Percentiles rank a stretch among this genome's conserved stretches.
phyloP scores from a whole-genome alignment of 2,888 invertebrate genomes.

The Lycia hirtaria region DNA sequence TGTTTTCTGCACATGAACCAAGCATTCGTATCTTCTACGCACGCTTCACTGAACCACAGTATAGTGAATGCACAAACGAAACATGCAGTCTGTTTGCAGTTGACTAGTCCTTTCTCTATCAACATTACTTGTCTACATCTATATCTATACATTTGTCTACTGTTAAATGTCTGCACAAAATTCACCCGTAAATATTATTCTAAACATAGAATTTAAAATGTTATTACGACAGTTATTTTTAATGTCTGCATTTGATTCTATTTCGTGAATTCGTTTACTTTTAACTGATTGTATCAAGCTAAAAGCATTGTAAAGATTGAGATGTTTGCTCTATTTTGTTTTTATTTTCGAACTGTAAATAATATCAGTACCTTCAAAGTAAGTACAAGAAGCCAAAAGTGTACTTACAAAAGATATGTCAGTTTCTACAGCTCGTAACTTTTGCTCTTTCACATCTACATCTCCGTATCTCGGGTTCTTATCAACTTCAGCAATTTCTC shows the following conservation, averaged over 20 bases:
- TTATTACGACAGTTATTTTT: slow-evolving; percentile 31
- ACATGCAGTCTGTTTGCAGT: slow-evolving; percentile 36
- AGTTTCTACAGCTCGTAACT: slow-evolving; percentile 3
- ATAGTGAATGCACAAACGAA: slow-evolving; percentile 33
- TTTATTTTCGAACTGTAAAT: slow-evolving; percentile 4
- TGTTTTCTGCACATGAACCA: slow-evolving; percentile 30
- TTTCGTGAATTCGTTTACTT: slow-evolving; percentile 29
- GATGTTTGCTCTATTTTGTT: slow-evolving; percentile 3
- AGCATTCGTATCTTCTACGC: slow-evolving; percentile 39
- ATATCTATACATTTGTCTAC: slow-evolving; percentile 36
- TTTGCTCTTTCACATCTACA: slow-evolving; percentile 23
- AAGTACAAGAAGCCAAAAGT: neutral
- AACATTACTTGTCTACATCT: slow-evolving; percentile 35
- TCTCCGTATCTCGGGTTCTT: slow-evolving; percentile 23
- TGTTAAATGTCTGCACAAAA: slow-evolving; percentile 26
- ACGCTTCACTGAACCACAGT: slow-evolving; percentile 41
- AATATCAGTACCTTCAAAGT: neutral
- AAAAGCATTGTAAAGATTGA: slow-evolving; percentile 10
- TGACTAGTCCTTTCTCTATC: slow-evolving; percentile 38
- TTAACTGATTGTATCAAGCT: slow-evolving; percentile 24
- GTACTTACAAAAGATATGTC: neutral
- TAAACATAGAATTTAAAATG: slow-evolving; percentile 31
- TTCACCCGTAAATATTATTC: slow-evolving; percentile 22
- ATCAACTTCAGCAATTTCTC: slow-evolving; percentile 38
- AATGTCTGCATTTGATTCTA: slow-evolving; percentile 33